Evolutionary conservation across 1,140 invertebrate genomes (phyloP).

Genomic region (Hylyphantes graminicola): DNA sequence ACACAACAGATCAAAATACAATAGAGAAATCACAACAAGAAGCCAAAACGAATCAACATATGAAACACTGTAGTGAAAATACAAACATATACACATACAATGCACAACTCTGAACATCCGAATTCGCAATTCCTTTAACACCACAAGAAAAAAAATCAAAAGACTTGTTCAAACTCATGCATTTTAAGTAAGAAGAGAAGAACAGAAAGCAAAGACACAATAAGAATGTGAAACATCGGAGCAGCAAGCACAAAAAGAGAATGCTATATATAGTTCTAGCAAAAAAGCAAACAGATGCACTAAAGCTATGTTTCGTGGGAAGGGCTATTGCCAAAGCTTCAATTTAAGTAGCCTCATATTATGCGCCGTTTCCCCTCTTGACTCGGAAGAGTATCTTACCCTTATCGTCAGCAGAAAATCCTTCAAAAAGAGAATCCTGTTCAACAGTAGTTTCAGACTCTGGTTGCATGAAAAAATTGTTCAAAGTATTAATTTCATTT

Average conservation of each 20-base stretch:
- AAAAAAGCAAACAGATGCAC: slow-evolving; percentile 50
- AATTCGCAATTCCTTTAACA: slow-evolving; percentile 28
- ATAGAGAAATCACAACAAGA: background rate
- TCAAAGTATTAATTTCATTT: slow-evolving; percentile 16
- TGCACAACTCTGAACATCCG: background rate
- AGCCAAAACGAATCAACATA: slow-evolving; percentile 5
- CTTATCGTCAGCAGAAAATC: slow-evolving; percentile 41
- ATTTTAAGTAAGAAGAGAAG: slow-evolving; percentile 28
- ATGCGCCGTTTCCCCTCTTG: background rate
- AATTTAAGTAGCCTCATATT: background rate
- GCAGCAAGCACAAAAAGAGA: slow-evolving; percentile 54
- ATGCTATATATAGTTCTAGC: slow-evolving; percentile 49
- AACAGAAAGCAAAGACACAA: slow-evolving; percentile 45
- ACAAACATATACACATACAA: slow-evolving; percentile 40
- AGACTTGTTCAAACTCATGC: slow-evolving; percentile 41
- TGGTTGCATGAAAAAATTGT: slow-evolving; percentile 59
- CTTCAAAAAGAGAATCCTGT: slow-evolving; percentile 52
- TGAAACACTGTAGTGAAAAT: slow-evolving; percentile 7
- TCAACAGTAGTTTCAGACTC: slow-evolving; percentile 58
- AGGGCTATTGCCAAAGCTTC: slow-evolving; percentile 42
- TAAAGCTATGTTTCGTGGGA: slow-evolving; percentile 48
- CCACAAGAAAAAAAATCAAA: slow-evolving; percentile 21
- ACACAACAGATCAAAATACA: no score
- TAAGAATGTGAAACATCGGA: slow-evolving; percentile 35
- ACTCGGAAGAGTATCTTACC: slow-evolving; percentile 29